Evolutionary conservation across 1,140 invertebrate species (phyloP).

Genomic region (Drosophila sulfurigaster): DNA sequence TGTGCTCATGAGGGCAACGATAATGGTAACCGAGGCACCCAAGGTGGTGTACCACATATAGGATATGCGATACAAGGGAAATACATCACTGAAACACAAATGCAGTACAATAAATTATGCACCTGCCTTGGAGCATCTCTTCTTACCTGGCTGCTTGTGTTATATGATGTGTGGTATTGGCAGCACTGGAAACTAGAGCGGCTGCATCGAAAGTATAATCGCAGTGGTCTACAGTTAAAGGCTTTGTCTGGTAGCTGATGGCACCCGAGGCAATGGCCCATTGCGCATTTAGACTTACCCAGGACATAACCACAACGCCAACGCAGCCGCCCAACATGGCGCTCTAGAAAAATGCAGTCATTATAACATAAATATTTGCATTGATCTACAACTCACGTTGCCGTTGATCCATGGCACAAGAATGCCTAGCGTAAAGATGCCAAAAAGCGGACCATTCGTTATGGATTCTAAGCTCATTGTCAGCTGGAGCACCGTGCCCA

Average conservation of each 20-base stretch:
- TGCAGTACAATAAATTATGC: too few relatives aligned
- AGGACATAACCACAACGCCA: constrained; percentile 89
- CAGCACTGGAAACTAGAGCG: constrained; percentile 30
- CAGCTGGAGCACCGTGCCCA: constrained; percentile 85
- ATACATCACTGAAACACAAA: constrained; percentile 85
- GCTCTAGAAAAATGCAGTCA: constrained; percentile 86
- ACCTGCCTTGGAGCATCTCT: not conserved
- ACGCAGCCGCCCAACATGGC: constrained; percentile 89
- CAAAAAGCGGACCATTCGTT: constrained; percentile 90
- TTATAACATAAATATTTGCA: not conserved
- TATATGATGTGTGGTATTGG: constrained; percentile 34
- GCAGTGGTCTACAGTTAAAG: constrained; percentile 89
- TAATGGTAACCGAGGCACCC: constrained; percentile 86
- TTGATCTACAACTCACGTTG: constrained; percentile 84
- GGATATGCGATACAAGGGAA: constrained; percentile 88
- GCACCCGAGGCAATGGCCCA: constrained; percentile 88
- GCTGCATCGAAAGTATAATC: constrained; percentile 86
- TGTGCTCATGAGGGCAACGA: constrained; percentile 85
- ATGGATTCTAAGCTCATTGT: constrained; percentile 87
- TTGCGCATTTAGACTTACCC: constrained; percentile 93
- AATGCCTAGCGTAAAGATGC: constrained; percentile 91
- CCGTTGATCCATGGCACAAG: constrained; percentile 90
- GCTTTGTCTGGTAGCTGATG: constrained; percentile 88
- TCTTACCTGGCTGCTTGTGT: constrained; percentile 55
- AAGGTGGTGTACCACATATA: constrained; percentile 90